Evolutionary conservation across 1,140 invertebrate genomes (phyloP), one percentile per base, ranked within the genome.

Genomic region (Drosophila sulfurigaster): DNA sequence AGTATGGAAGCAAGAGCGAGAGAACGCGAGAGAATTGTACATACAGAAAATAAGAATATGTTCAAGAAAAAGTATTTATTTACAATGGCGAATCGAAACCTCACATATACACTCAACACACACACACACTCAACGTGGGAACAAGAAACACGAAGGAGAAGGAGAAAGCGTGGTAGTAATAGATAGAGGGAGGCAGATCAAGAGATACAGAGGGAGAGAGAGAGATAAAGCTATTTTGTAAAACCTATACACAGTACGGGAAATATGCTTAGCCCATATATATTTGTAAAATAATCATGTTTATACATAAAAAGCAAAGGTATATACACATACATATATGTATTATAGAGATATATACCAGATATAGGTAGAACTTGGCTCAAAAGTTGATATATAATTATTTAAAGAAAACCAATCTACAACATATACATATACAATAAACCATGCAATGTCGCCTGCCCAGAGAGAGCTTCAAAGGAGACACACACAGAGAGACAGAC

Each of bases 21-120:
- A 45, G 10, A 52, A 59, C 64, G 58, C 46, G 30, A 43, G 60
- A 5, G 49, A 30, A 48, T 5, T 16, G 7, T 28, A 49, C 16
- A 49, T 49, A 28, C 25, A 54, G 7, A 57, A 48, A 30, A 51
- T 56, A 66, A 25, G 20, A 25, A 54, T 70, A 63, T 63, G 32
- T 69, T 59, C 56, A 73, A 11, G 45, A 48, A 15, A 68, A 62
- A 63, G 66, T 75, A 69, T 74, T 69, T 62, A 60, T 58, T 43
- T 38, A 4, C 32, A 59, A 52, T 13, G 10, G 54, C 51, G 62
- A 68, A 52, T 11, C 15, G 20, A 25, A 25, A 66, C 28, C 11
- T 13, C 45, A 64, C 8, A 32, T 32, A 5, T 32, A 60, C n/a
- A 57, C 7, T 32, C 38, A 46, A 11, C 11, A 51, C 51, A 16